Base-by-base conservation (phyloP, 1,140 invertebrate species). In the Anastrepha obliqua region DNA sequence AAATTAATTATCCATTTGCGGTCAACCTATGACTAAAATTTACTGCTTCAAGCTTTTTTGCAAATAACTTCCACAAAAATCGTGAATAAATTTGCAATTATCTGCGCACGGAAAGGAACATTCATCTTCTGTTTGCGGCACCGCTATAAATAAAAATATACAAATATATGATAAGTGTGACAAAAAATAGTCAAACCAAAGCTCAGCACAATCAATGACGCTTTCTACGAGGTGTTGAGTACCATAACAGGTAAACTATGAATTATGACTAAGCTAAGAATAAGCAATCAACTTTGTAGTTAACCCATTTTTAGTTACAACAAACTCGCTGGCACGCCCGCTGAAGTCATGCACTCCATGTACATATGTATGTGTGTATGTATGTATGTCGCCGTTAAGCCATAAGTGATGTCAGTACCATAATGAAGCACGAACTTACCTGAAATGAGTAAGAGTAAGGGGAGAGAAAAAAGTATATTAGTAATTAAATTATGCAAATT, bases 401-500 rank as follows among this genome's bases (percentile, higher is more conserved):
- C 70, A 74, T 55, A 55, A 81, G 74, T 81, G 74, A 58, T 81
- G 74, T 81, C 74, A 81, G 47, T 81, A 17, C 74, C 47, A 55
- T 3, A 17, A 20, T 20, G 7, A 51, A 55, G 74, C 74, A 58
- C 47, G 51, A 81, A 81, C 51, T 13, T 51, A 55, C n/a, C 74
- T 51, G 51, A 11, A 81, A 81, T 81, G 74, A 81, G 17, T 81
- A 81, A 81, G 47, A 55, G 74, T 29, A 81, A 55, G 11, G 7
- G 11, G 20, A 67, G 13, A 17, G 74, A 3, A 17, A 55, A 81
- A 81, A 29, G n/a, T 81, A 81, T 6, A 42, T 81, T 55, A 81
- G 74, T 81, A 81, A 81, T 81, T 81, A 81, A 81, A 20, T 81
- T 81, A 81, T 81, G 74, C 74, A 81, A 81, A 55, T 81, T 51